phyloP scores from a whole-genome alignment of 2,113 vertebrate genomes.

The Pycnonotus jocosus region DNA sequence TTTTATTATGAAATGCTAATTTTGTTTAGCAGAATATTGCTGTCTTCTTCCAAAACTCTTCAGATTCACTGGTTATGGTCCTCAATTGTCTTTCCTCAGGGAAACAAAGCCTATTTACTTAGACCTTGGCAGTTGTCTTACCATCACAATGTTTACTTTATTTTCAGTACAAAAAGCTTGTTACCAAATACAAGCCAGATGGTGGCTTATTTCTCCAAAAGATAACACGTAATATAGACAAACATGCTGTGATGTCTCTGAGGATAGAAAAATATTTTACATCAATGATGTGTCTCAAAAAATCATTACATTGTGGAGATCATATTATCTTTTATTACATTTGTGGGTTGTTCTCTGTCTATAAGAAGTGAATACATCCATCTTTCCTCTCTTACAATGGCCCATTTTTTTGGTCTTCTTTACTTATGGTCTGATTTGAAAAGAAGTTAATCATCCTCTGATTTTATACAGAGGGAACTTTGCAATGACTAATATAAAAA shows the following conservation, averaged over 20 bases:
- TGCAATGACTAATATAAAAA: background rate
- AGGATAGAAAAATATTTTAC: background rate
- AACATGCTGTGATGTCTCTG: background rate
- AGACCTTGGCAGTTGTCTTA: background rate
- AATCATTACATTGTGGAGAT: background rate
- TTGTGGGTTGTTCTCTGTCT: background rate
- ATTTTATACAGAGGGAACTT: background rate
- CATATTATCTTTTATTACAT: background rate
- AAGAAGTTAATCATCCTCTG: background rate
- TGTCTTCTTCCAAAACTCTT: background rate
- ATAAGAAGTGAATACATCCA: background rate
- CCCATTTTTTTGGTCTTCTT: background rate
- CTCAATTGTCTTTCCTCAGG: background rate
- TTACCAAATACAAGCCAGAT: background rate
- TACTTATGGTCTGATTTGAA: background rate
- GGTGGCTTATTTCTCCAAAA: background rate
- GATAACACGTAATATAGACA: background rate
- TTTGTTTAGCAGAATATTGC: background rate
- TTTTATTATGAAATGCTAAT: background rate
- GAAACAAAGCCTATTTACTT: background rate
- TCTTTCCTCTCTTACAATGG: background rate
- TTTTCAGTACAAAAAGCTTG: background rate
- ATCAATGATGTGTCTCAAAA: background rate
- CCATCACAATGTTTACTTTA: background rate
- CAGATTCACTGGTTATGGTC: background rate